Conservation (phyloP, 2,888 invertebrate genomes). For the Lepidocyrtoides sp. region DNA sequence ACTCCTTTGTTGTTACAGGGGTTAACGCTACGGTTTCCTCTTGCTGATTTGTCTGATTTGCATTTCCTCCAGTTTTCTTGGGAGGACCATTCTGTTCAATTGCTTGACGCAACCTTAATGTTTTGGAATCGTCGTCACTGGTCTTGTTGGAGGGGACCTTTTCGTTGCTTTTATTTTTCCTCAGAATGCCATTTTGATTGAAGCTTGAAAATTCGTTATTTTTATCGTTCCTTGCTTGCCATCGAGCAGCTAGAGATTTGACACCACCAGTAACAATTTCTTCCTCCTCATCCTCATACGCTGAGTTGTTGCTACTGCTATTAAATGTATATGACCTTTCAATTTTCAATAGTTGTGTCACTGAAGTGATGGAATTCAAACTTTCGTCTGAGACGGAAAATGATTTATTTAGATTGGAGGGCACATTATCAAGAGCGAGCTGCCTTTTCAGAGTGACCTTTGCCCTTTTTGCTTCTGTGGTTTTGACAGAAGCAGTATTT, state of each 20-base stretch:
- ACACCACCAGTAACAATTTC: conserved; percentile 53
- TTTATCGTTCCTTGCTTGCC: conserved; percentile 58
- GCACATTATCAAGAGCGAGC: conserved; percentile 55
- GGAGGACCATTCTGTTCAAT: neutral
- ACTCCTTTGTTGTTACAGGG: neutral
- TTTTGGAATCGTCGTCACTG: conserved; percentile 20
- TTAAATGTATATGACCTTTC: conserved; percentile 42
- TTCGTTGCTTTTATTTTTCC: conserved; percentile 37
- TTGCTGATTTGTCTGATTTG: neutral
- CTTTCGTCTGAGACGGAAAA: conserved; percentile 61
- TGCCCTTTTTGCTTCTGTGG: neutral
- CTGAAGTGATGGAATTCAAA: conserved; percentile 64
- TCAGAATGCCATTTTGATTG: conserved; percentile 49
- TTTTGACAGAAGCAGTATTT: neutral
- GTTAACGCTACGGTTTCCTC: neutral
- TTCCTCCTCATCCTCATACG: conserved; percentile 24
- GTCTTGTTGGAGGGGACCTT: neutral
- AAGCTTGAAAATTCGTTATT: neutral
- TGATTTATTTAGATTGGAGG: conserved; percentile 52
- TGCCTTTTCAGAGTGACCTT: conserved; percentile 61
- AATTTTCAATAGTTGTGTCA: conserved; percentile 66
- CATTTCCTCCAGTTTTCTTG: neutral
- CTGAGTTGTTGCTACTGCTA: conserved; percentile 36
- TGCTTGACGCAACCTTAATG: conserved; percentile 14
- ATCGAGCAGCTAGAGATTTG: conserved; percentile 56